Percentiles rank a stretch among this genome's conserved stretches.
Evolutionary conservation across 2,113 vertebrate species (phyloP).

Genomic region (Hylia prasina): DNA sequence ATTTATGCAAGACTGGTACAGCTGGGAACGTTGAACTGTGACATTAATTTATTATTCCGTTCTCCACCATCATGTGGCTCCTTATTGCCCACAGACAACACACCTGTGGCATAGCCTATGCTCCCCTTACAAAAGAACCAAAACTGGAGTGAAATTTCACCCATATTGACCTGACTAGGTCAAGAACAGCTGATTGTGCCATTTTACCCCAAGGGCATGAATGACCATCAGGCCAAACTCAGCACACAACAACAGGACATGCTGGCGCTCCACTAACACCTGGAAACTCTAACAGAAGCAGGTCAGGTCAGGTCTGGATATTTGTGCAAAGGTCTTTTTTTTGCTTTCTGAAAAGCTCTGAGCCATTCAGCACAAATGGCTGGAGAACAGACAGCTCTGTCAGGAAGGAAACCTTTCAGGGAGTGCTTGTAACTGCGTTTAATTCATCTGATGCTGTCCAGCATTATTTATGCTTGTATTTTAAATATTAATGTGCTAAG

Average conservation of each 20-base stretch:
- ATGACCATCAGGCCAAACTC: not conserved
- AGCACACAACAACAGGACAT: not conserved
- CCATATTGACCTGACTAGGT: not conserved
- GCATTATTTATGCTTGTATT: not conserved
- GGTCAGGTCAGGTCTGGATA: not conserved
- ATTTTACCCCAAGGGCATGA: rapidly evolving
- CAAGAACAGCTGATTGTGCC: not conserved
- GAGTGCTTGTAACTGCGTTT: not conserved
- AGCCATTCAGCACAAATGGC: not conserved
- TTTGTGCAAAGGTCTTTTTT: not conserved
- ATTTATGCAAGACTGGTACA: not conserved
- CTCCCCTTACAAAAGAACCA: not conserved
- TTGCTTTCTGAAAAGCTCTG: not conserved
- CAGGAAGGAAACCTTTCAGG: rapidly evolving
- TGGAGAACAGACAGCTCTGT: not conserved
- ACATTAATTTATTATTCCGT: not conserved
- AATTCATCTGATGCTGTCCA: not conserved
- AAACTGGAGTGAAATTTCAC: not conserved
- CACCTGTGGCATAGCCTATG: not conserved
- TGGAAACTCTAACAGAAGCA: not conserved
- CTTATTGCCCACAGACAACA: rapidly evolving
- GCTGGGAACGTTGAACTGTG: not conserved
- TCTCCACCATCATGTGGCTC: not conserved
- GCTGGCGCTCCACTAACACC: rapidly evolving
- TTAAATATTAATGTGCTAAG: not conserved